These are phyloP conservation scores for Hyphantria cunea DNA, from an alignment of 1,140 invertebrate species.

Conservation along the genomic window DNA sequence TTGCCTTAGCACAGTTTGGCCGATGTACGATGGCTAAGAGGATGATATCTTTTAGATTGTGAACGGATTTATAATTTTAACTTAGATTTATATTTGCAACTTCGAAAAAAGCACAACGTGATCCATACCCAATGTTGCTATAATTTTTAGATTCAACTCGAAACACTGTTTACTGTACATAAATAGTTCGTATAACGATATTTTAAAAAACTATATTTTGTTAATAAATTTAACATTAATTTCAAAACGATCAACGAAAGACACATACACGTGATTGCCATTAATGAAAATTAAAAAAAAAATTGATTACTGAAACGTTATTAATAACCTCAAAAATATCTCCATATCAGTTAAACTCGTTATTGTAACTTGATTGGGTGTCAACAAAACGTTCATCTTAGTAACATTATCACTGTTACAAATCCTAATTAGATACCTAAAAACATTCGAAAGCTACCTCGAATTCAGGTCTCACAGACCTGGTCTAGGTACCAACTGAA, in stretches of 20 bases:
- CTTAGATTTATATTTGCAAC: background rate
- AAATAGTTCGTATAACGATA: too few relatives aligned
- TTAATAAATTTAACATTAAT: too few relatives aligned
- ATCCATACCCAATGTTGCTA: too few relatives aligned
- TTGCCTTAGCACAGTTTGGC: slow-evolving; percentile 78
- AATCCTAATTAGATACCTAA: slow-evolving; percentile 18
- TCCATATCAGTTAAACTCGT: background rate
- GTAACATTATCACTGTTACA: background rate
- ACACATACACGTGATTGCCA: too few relatives aligned
- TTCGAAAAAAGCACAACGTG: too few relatives aligned
- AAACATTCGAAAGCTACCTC: slow-evolving; percentile 26
- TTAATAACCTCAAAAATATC: too few relatives aligned
- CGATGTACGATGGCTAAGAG: slow-evolving; percentile 65
- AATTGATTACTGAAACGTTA: background rate
- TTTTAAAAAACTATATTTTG: too few relatives aligned
- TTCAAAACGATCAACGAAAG: too few relatives aligned
- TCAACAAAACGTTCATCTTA: slow-evolving; percentile 4
- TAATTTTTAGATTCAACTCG: background rate
- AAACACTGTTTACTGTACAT: background rate
- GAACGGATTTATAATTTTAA: slow-evolving; percentile 28
- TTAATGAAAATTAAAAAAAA: background rate
- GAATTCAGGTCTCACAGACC: slow-evolving; percentile 31
- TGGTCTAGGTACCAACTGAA: slow-evolving; percentile 49
- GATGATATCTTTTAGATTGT: slow-evolving; percentile 58
- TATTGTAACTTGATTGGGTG: background rate